Percentiles rank a stretch among this genome's conserved stretches.
phyloP scores from a whole-genome alignment of 2,113 vertebrate species.

The Marmota flaviventris region DNA sequence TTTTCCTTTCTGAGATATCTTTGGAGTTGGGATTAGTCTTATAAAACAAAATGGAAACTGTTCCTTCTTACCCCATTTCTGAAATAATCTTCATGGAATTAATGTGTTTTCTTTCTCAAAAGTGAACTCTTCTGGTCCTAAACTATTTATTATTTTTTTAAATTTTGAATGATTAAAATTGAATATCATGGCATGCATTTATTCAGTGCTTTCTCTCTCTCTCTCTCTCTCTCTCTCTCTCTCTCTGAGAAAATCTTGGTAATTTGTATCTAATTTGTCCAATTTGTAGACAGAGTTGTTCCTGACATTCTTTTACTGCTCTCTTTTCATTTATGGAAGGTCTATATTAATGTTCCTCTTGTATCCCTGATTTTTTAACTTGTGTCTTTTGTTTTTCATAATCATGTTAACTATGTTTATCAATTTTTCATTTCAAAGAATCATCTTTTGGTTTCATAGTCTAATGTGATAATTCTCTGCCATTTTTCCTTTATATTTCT shows the following conservation, averaged over 20 bases:
- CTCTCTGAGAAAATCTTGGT: background rate
- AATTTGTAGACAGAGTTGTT: background rate
- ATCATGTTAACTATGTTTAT: background rate
- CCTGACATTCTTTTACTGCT: background rate
- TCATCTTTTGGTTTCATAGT: background rate
- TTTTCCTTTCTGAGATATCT: background rate
- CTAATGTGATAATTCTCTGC: background rate
- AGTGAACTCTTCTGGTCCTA: background rate
- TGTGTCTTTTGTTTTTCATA: background rate
- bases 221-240: background rate
- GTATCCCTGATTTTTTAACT: background rate
- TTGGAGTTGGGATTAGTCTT: background rate
- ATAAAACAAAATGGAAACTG: background rate
- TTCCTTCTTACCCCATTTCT: background rate
- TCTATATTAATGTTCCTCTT: background rate
- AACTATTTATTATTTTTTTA: background rate
- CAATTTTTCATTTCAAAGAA: background rate
- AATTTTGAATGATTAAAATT: background rate
- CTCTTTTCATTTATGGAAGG: background rate
- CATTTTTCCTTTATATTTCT: background rate
- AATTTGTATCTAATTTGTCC: background rate
- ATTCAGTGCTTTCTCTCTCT: background rate
- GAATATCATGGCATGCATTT: background rate
- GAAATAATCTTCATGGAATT: background rate
- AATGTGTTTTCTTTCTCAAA: background rate